A percentile compares a stretch with the other conserved stretches of the same genome.
Conservation (phyloP, 2,797 vertebrate genomes). For the Ibycter americanus region DNA sequence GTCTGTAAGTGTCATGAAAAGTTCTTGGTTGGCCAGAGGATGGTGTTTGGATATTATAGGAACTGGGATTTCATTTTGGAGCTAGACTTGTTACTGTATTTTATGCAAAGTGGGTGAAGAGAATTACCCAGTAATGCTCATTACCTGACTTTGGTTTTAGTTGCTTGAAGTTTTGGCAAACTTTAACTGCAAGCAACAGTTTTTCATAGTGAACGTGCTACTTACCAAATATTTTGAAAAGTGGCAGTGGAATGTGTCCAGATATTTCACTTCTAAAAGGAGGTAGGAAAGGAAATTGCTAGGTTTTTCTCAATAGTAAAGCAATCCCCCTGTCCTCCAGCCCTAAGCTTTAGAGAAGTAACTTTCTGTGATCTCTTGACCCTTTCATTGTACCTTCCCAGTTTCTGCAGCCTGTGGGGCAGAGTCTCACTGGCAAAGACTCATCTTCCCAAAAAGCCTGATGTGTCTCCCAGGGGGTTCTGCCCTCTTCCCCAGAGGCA, state of each 20-base stretch:
- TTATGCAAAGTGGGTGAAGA: not conserved
- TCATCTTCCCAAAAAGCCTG: not conserved
- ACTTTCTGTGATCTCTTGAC: not conserved
- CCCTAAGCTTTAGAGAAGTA: not conserved
- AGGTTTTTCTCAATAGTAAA: not conserved
- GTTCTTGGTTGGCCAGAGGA: not conserved
- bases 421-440: not conserved
- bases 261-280: not conserved
- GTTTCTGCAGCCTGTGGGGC: not conserved
- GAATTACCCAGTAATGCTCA: not conserved
- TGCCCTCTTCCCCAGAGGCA: not conserved
- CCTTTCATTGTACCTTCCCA: not conserved
- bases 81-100: not conserved
- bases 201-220: not conserved
- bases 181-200: not conserved
- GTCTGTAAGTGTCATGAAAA: not conserved
- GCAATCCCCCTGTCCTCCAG: not conserved
- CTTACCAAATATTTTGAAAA: not conserved
- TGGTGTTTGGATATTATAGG: not conserved
- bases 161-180: not conserved
- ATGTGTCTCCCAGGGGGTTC: not conserved
- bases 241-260: not conserved
- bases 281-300: not conserved
- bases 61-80: not conserved
- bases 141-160: not conserved